phyloP scores from a whole-genome alignment of 2,113 vertebrate genomes.

The Archilochus colubris region DNA sequence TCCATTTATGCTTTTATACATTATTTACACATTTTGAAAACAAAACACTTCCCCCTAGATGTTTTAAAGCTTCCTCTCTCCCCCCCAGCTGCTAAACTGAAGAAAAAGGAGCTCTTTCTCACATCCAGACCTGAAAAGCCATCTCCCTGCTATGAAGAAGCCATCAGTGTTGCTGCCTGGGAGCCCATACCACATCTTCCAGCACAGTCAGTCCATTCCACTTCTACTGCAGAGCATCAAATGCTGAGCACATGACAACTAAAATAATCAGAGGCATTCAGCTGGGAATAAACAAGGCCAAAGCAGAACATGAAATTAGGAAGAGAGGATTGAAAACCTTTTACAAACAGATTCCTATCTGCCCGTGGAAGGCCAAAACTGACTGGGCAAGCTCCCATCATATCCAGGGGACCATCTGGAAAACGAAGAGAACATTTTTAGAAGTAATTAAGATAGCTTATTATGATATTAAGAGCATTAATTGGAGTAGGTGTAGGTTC shows the following conservation, averaged over 20 bases:
- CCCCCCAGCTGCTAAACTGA: not conserved
- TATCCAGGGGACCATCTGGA: not conserved
- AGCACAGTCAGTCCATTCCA: slow-evolving; percentile 23
- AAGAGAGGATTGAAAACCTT: not conserved
- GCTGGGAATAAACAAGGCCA: slow-evolving; percentile 16
- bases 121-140: not conserved
- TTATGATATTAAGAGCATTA: not conserved
- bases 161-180: not conserved
- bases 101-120: not conserved
- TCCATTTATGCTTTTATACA: not conserved
- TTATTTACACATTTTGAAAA: not conserved
- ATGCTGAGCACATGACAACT: not conserved
- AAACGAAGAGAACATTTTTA: not conserved
- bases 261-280: slow-evolving; percentile 40
- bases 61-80: not conserved
- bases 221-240: slow-evolving; percentile 24
- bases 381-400: not conserved
- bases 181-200: not conserved
- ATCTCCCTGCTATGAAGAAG: not conserved
- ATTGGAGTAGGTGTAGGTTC: not conserved
- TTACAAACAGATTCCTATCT: slow-evolving; percentile 24
- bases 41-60: not conserved
- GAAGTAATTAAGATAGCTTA: slow-evolving; percentile 1
- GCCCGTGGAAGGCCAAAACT: slow-evolving; percentile 4
- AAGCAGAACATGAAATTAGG: slow-evolving; percentile 7